A percentile compares a stretch with the other conserved stretches of the same genome.
Evolutionary conservation across 1,140 invertebrate species (phyloP).

Genomic region (Bradysia coprophila): DNA sequence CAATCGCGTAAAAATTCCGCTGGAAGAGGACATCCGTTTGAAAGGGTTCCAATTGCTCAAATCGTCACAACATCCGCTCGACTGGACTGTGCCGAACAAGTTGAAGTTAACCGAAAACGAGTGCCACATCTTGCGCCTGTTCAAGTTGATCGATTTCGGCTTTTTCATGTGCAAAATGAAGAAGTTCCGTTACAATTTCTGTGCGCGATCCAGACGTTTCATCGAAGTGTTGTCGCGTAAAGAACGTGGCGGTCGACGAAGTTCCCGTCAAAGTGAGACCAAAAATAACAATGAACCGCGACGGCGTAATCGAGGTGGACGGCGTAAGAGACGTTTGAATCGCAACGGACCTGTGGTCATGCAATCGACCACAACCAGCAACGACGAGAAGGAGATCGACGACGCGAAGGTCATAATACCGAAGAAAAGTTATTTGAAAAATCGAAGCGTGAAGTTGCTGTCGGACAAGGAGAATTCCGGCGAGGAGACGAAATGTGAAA

Average conservation of each 20-base stretch:
- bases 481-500: constrained; percentile 27
- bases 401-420: constrained; percentile 10
- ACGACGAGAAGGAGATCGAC: constrained; percentile 3
- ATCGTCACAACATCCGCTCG: constrained; percentile 38
- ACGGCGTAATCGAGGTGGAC: neutral
- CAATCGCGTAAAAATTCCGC: constrained; percentile 35
- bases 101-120: constrained; percentile 36
- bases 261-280: neutral
- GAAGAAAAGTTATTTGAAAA: constrained; percentile 20
- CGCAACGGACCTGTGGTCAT: too few species aligned
- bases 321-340: neutral
- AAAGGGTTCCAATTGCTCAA: constrained; percentile 46
- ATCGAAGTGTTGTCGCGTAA: constrained; percentile 38
- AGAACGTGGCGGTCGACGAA: constrained; percentile 16
- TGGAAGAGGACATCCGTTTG: constrained; percentile 51
- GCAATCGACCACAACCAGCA: neutral
- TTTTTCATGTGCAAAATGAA: constrained; percentile 25
- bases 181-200: constrained; percentile 23
- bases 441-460: constrained; percentile 10
- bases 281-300: neutral
- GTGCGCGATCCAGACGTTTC: constrained; percentile 27
- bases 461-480: constrained; percentile 16
- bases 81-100: constrained; percentile 41
- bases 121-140: constrained; percentile 41
- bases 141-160: constrained; percentile 55